These are phyloP conservation scores for Ivindomyrus marchei DNA, from an alignment of 2,113 vertebrate genomes.

Conservation along the genomic window DNA sequence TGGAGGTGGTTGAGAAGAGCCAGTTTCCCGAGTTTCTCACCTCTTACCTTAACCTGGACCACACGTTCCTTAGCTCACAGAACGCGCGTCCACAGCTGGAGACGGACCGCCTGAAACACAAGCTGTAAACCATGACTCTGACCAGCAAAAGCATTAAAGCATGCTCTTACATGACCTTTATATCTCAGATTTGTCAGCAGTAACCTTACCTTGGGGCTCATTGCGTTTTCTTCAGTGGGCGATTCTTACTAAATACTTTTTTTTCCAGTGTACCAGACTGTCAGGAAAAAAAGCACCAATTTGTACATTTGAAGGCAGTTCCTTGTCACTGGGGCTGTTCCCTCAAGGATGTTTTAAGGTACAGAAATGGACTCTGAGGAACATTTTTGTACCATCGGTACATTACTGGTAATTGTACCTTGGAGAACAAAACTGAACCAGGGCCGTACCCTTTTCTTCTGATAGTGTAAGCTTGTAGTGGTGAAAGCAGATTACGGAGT, in stretches of 20 bases:
- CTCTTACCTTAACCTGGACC: constrained; percentile 58
- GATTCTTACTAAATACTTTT: not conserved
- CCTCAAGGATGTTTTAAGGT: not conserved
- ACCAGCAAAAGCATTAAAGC: not conserved
- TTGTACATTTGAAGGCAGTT: not conserved
- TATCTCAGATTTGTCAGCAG: not conserved
- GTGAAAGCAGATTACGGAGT: not conserved
- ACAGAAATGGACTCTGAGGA: not conserved
- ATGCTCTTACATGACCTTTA: not conserved
- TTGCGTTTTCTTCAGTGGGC: not conserved
- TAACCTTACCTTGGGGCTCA: not conserved
- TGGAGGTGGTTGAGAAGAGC: constrained; percentile 55
- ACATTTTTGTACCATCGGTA: not conserved
- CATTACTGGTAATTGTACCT: not conserved
- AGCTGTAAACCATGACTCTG: constrained; percentile 33
- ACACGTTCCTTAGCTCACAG: constrained; percentile 52
- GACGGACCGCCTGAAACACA: constrained; percentile 21
- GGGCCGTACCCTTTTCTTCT: not conserved
- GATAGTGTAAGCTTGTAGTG: not conserved
- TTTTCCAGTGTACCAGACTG: not conserved
- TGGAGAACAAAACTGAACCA: not conserved
- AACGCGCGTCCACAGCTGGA: not conserved
- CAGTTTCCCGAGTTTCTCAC: constrained; percentile 66
- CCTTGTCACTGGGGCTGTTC: not conserved
- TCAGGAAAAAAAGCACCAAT: not conserved